Conservation (phyloP, 2,113 vertebrate species). For the Leptodactylus fuscus region DNA sequence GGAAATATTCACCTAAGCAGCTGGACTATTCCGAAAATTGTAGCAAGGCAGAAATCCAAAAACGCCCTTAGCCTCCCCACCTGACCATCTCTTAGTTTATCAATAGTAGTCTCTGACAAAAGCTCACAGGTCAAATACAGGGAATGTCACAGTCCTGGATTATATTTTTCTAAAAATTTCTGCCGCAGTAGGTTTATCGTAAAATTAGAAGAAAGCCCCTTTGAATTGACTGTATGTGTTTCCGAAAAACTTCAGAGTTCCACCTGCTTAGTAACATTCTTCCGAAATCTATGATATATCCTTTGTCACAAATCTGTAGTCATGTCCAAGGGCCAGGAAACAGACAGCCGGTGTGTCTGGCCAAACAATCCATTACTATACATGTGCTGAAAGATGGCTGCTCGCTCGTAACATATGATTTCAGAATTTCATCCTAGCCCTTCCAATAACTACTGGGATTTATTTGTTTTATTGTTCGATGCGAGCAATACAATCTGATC, state of each 20-base stretch:
- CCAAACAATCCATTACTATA: neutral
- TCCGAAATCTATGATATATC: conserved; percentile 16
- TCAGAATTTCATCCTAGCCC: neutral
- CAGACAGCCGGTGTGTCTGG: conserved; percentile 16
- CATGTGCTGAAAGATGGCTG: neutral
- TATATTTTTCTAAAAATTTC: neutral
- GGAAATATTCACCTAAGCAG: neutral
- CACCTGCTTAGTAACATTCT: conserved; percentile 6
- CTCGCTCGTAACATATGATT: neutral
- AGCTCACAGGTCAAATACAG: neutral
- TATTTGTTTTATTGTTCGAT: neutral
- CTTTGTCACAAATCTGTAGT: neutral
- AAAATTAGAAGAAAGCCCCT: neutral
- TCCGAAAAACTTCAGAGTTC: neutral
- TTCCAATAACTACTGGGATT: neutral
- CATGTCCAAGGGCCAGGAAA: conserved; percentile 50
- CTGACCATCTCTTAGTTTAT: neutral
- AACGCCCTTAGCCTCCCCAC: neutral
- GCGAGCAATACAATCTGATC: neutral
- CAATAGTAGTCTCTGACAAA: neutral
- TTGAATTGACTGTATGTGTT: neutral
- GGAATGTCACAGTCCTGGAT: neutral
- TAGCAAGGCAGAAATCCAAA: neutral
- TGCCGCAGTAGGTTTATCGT: neutral
- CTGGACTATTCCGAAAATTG: neutral